phyloP scores from a whole-genome alignment of 2,113 vertebrate species.

The Atlantisia rogersi region DNA sequence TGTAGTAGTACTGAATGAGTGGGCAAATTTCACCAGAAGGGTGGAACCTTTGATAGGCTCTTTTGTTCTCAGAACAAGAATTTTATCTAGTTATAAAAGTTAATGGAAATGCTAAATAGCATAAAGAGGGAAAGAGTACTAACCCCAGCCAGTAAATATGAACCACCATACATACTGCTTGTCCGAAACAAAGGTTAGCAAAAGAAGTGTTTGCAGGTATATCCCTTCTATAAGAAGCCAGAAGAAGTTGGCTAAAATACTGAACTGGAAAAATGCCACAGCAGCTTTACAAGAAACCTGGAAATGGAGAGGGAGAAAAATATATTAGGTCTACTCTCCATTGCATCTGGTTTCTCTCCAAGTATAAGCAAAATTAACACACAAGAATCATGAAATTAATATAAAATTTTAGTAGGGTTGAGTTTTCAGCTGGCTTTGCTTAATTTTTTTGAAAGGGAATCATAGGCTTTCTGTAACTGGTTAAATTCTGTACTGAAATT shows the following conservation, averaged over 20 bases:
- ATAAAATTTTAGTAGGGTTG: not conserved
- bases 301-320: not conserved
- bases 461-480: accelerated
- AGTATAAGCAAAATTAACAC: not conserved
- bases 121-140: constrained; percentile 15
- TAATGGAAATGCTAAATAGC: not conserved
- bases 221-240: constrained; percentile 91
- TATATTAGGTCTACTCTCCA: not conserved
- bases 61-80: not conserved
- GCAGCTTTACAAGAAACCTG: constrained; percentile 85
- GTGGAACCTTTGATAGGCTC: not conserved
- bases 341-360: not conserved
- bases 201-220: constrained; percentile 88
- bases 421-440: not conserved
- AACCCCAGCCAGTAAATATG: constrained; percentile 89
- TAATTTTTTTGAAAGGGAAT: not conserved
- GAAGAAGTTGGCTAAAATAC: constrained; percentile 90
- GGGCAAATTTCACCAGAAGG: accelerated
- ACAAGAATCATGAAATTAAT: not conserved
- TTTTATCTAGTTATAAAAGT: not conserved
- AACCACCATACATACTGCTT: constrained; percentile 91
- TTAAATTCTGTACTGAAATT: not conserved
- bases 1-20: accelerated
- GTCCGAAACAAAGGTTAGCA: constrained; percentile 87
- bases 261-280: constrained; percentile 89